These are phyloP conservation scores for Manacus vitellinus DNA, from an alignment of 2,113 vertebrate genomes.

Conservation along the genomic window DNA sequence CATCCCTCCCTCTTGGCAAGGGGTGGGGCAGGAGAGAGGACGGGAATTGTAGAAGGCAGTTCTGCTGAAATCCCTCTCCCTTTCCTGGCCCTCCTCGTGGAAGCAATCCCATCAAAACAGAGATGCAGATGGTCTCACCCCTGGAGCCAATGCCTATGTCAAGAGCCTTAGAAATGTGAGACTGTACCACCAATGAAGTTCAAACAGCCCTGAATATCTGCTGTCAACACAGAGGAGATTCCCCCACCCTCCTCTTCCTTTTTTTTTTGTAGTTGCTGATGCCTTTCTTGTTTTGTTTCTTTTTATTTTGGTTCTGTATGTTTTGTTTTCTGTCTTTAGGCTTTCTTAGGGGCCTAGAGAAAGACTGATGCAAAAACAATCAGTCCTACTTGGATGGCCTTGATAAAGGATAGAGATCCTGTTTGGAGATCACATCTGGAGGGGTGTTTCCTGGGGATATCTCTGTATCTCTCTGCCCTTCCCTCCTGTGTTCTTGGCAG, in stretches of 20 bases:
- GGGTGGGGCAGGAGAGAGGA: neutral
- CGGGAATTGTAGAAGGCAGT: neutral
- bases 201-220: neutral
- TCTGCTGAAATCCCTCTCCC: neutral
- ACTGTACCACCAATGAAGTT: constrained; percentile 43
- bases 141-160: constrained; percentile 24
- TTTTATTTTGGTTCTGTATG: neutral
- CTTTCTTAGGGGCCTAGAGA: neutral
- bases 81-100: neutral
- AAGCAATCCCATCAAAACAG: constrained; percentile 37
- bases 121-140: constrained; percentile 35
- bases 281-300: neutral
- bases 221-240: neutral
- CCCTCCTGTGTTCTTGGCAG: neutral
- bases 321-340: neutral
- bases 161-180: constrained; percentile 52
- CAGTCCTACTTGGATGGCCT: neutral
- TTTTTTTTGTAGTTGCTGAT: neutral
- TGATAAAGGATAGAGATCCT: neutral
- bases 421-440: neutral
- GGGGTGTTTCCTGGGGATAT: neutral
- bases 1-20: neutral
- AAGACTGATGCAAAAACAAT: neutral
- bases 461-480: neutral
- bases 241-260: neutral